Base-by-base conservation (phyloP, 2,797 vertebrate species). In the Orestias chungarensis region DNA sequence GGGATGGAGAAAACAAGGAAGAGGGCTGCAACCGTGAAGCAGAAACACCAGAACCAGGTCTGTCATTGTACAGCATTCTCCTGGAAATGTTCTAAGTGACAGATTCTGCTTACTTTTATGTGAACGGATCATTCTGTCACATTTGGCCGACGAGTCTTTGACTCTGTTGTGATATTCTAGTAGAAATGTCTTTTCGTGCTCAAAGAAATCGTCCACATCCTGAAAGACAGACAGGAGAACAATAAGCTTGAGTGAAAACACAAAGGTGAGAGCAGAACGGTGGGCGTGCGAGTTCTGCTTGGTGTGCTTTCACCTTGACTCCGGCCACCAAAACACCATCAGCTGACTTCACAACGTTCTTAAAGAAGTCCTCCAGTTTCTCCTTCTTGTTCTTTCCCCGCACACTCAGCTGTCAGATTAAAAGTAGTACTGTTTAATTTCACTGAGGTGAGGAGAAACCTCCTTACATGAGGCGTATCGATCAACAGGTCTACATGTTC, bases 351-450 rank as follows among this genome's bases (percentile, higher is more conserved):
- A 99, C 98, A 90, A 99, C 97, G 46, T 96, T 99, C 93, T 99
- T 99, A 82, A 99, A 99, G 93, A 99, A 99, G 79, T 99, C 98
- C 94, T 99, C 98, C 77, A 99, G 93, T 88, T 99, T 99, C 90
- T 99, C 98, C 84, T 99, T 99, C 94, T 99, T 99, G 92, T 99
- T 99, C 93, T 99, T 99, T 47, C 98, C 98, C 91, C 97, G 95
- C 43, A 99, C 97, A 62, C 98, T 99, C 92, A 99, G 92, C 98
- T 99, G 93, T 11, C 87, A 91, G 74, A n/a, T n/a, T n/a, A n/a
- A n/a, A n/a, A n/a, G n/a, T n/a, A n/a, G n/a, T n/a, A n/a, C n/a
- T n/a, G n/a, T n/a, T n/a, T n/a, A n/a, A n/a, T n/a, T n/a, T 38
- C 38, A 9, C 2, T 46, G 44, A 46, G 18, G 18, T 46, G 44